A percentile compares a stretch with the other conserved stretches of the same genome.
phyloP scores from a whole-genome alignment of 2,888 invertebrate species.

The Meandrusa payeni region DNA sequence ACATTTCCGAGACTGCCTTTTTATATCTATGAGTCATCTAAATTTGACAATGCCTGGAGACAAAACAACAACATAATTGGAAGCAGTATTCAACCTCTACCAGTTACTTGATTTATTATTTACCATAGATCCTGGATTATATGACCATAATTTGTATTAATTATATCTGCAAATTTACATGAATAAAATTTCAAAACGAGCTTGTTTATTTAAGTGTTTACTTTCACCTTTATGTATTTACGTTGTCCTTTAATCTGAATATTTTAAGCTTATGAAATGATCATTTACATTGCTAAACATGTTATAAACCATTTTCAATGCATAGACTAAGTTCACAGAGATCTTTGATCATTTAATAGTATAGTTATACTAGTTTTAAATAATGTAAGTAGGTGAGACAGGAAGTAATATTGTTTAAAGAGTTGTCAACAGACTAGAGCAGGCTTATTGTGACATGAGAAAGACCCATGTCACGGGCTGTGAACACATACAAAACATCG shows the following conservation, averaged over 20 bases:
- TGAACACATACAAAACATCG: conserved; percentile 39
- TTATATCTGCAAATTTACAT: conserved; percentile 81
- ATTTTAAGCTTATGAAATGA: too few species aligned
- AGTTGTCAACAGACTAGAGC: conserved; percentile 37
- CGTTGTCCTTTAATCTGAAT: too few species aligned
- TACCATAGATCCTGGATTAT: conserved; percentile 77
- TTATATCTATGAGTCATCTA: conserved; percentile 70
- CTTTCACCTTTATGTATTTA: too few species aligned
- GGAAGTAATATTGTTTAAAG: conserved; percentile 50
- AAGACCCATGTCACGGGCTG: conserved; percentile 47
- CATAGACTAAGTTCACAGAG: too few species aligned
- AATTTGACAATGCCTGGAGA: conserved; percentile 67
- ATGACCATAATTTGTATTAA: conserved; percentile 80
- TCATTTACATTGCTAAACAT: too few species aligned
- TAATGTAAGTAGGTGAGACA: conserved; percentile 40
- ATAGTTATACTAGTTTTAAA: conserved; percentile 14
- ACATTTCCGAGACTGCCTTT: conserved; percentile 81
- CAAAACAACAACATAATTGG: conserved; percentile 44
- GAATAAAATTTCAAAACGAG: conserved; percentile 79
- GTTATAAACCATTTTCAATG: too few species aligned
- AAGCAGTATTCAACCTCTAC: conserved; percentile 60
- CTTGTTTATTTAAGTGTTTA: conserved; percentile 50
- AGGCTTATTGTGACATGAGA: conserved; percentile 49
- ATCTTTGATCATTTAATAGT: too few species aligned
- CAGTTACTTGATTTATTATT: conserved; percentile 69